Evolutionary conservation across 2,888 invertebrate species (phyloP).

Genomic region (Ectropis crepuscularia): DNA sequence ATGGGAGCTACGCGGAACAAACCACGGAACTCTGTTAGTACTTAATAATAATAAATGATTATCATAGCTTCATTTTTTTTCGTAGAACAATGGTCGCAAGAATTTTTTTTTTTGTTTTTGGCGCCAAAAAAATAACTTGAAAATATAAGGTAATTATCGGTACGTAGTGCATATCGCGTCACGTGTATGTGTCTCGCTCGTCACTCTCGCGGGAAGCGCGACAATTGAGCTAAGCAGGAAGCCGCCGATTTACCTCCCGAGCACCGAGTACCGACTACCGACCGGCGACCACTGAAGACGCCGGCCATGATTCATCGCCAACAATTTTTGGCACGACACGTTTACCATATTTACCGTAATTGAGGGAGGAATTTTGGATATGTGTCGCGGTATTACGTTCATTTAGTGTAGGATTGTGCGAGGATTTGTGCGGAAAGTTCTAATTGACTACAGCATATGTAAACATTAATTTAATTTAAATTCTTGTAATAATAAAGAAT

Average conservation of each 20-base stretch:
- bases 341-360: slow-evolving; percentile 48
- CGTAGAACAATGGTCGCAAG: too few species aligned
- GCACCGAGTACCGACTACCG: slow-evolving; percentile 1
- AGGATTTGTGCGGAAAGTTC: too few species aligned
- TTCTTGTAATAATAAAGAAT: too few species aligned
- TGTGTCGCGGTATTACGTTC: background rate
- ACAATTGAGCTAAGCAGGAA: slow-evolving; percentile 74
- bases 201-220: slow-evolving; percentile 68
- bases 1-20: too few species aligned
- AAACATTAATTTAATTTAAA: too few species aligned
- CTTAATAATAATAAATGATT: too few species aligned
- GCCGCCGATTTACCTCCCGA: slow-evolving; percentile 64
- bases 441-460: too few species aligned
- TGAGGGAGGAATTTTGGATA: slow-evolving; percentile 26
- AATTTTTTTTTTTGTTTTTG: too few species aligned
- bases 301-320: slow-evolving; percentile 36
- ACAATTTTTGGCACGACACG: slow-evolving; percentile 59
- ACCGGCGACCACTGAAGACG: slow-evolving; percentile 15
- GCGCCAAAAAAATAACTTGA: too few species aligned
- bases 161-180: slow-evolving; percentile 34
- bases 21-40: too few species aligned
- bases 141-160: background rate
- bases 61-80: too few species aligned
- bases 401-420: too few species aligned
- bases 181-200: slow-evolving; percentile 43